These are phyloP conservation scores for Pogonognathellus flavescens DNA, from an alignment of 1,140 invertebrate genomes.

Conservation along the genomic window DNA sequence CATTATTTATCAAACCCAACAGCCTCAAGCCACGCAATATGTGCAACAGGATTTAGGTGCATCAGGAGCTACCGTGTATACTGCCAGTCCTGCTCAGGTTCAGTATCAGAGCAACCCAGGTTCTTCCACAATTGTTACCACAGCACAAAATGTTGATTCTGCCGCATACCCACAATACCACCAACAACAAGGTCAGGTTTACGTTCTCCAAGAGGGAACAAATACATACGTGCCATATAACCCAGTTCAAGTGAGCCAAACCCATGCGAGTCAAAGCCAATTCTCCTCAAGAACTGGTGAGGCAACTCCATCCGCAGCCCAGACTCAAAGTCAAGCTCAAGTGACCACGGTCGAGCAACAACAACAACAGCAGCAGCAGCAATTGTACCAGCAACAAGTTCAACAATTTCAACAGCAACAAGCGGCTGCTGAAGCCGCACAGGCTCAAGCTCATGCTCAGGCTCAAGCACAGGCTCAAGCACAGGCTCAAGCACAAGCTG, in stretches of 20 bases:
- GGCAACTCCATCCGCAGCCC: slow-evolving; percentile 11
- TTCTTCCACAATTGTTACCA: slow-evolving; percentile 40
- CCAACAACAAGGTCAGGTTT: slow-evolving; percentile 55
- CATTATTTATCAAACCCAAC: slow-evolving; percentile 24
- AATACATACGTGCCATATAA: slow-evolving; percentile 59
- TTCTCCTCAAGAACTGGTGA: slow-evolving; percentile 41
- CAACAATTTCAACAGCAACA: slow-evolving; percentile 45
- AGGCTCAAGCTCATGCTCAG: slow-evolving; percentile 19
- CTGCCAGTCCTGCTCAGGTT: slow-evolving; percentile 17
- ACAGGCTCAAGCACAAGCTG: slow-evolving; percentile 20
- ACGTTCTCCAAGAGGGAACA: slow-evolving; percentile 58
- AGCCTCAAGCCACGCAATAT: slow-evolving; percentile 38
- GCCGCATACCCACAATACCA: slow-evolving; percentile 40
- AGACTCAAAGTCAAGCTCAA: slow-evolving; percentile 5
- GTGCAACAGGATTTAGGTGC: slow-evolving; percentile 36
- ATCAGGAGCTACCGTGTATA: neutral
- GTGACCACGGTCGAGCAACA: neutral
- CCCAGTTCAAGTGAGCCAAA: slow-evolving; percentile 44
- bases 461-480: slow-evolving; percentile 14
- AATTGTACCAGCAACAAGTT: slow-evolving; percentile 49
- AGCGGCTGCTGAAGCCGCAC: slow-evolving; percentile 19
- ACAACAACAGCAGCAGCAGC: slow-evolving; percentile 43
- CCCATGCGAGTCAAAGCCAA: slow-evolving; percentile 36
- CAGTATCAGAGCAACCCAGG: slow-evolving; percentile 40
- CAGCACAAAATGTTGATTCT: slow-evolving; percentile 32